Evolutionary conservation across 2,797 vertebrate species (phyloP).

Genomic region (Eulemur rubriventer): DNA sequence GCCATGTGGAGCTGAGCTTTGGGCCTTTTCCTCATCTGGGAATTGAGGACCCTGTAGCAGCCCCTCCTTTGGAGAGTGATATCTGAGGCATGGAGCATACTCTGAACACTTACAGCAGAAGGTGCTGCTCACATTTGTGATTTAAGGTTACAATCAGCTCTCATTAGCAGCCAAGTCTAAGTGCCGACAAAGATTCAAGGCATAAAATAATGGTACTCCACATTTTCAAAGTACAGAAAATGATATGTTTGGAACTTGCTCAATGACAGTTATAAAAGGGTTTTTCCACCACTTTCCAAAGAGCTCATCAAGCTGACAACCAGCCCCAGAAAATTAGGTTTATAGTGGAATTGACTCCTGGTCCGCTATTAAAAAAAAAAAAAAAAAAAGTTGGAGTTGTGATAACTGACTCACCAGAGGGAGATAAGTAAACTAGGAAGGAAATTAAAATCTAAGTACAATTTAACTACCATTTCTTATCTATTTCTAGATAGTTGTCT

Average conservation of each 20-base stretch:
- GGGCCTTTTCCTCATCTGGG: not conserved
- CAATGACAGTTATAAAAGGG: constrained; percentile 71
- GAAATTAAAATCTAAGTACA: constrained; percentile 69
- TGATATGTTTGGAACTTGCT: constrained; percentile 71
- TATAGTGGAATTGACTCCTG: constrained; percentile 52
- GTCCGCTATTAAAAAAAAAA: constrained; percentile 39
- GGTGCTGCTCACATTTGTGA: constrained; percentile 45
- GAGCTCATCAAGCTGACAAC: constrained; percentile 72
- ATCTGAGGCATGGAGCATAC: not conserved
- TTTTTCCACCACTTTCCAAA: constrained; percentile 66
- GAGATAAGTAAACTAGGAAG: constrained; percentile 39
- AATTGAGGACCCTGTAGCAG: not conserved
- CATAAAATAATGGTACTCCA: constrained; percentile 72
- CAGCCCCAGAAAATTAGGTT: constrained; percentile 60
- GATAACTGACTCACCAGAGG: not conserved
- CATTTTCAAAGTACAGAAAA: constrained; percentile 71
- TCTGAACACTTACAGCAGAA: not conserved
- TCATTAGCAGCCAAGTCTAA: constrained; percentile 74
- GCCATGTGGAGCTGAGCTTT: not conserved
- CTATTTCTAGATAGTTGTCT: constrained; percentile 19
- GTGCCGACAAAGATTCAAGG: constrained; percentile 67
- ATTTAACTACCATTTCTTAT: constrained; percentile 49
- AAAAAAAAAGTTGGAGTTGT: not conserved
- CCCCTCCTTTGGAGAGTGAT: not conserved
- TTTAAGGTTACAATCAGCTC: constrained; percentile 58